Evolutionary conservation across 2,797 vertebrate species (phyloP).

Genomic region (Danio kyathit): DNA sequence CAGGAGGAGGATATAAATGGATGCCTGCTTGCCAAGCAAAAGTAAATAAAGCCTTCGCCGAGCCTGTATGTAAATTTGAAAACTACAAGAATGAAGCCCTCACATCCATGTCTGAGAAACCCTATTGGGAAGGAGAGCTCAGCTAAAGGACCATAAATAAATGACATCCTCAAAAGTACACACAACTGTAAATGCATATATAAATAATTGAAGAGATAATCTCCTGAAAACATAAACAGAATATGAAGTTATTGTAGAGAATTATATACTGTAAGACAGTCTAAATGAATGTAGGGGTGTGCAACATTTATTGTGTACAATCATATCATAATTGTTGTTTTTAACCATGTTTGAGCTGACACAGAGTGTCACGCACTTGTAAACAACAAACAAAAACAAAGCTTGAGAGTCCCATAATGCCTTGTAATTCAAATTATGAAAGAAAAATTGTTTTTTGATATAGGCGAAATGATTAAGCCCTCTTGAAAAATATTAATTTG

Average conservation of each 20-base stretch:
- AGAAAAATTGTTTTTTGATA: no score
- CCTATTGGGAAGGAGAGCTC: constrained; percentile 55
- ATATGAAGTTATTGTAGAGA: constrained; percentile 52
- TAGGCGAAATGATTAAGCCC: no score
- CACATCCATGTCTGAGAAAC: constrained; percentile 15
- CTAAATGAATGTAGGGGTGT: no score
- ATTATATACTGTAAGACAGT: neutral
- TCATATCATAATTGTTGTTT: no score
- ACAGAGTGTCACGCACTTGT: no score
- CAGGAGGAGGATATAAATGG: neutral
- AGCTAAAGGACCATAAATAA: constrained; percentile 73
- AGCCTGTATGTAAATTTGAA: constrained; percentile 1
- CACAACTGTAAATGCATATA: constrained; percentile 61
- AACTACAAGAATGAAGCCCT: neutral
- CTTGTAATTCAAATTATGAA: no score
- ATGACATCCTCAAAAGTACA: constrained; percentile 70
- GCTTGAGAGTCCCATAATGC: no score
- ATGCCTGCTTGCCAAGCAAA: neutral
- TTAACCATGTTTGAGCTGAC: no score
- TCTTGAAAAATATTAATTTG: no score
- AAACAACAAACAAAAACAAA: no score
- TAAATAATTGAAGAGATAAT: constrained; percentile 67
- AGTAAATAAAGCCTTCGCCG: constrained; percentile 7
- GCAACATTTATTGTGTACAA: no score
- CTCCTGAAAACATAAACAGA: constrained; percentile 59